These are phyloP conservation scores for Aleiodes sp. DNA, from an alignment of 1,140 invertebrate genomes.

Conservation along the genomic window DNA sequence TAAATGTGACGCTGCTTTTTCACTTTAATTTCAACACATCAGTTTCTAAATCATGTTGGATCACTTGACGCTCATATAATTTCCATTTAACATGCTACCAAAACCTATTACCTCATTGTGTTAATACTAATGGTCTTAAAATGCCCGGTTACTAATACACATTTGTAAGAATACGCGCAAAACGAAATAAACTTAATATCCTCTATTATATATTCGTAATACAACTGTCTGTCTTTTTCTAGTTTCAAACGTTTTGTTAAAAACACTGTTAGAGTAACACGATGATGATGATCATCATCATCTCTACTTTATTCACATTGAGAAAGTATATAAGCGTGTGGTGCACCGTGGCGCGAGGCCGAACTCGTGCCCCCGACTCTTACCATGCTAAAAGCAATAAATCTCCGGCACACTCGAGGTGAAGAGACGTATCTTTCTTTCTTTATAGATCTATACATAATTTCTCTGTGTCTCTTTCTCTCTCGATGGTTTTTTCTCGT, in stretches of 20 bases:
- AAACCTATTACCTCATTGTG: constrained; percentile 51
- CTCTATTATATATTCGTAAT: too few species aligned
- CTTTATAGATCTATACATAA: constrained; percentile 20
- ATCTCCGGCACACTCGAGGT: constrained; percentile 54
- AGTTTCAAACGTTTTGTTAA: not conserved
- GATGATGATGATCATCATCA: not conserved
- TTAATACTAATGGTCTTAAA: constrained; percentile 49
- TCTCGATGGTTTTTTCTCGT: constrained; percentile 25
- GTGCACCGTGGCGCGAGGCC: constrained; percentile 10
- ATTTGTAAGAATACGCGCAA: not conserved
- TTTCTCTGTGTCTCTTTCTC: constrained; percentile 35
- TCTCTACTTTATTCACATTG: constrained; percentile 30
- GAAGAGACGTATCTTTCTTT: constrained; percentile 37
- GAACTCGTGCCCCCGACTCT: constrained; percentile 36
- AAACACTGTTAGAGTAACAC: not conserved
- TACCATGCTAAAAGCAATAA: constrained; percentile 40
- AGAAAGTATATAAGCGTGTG: constrained; percentile 44
- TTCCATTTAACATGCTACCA: not conserved
- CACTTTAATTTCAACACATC: constrained; percentile 49
- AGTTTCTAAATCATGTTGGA: constrained; percentile 55
- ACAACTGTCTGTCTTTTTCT: not conserved
- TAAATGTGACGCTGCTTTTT: not conserved
- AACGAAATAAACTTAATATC: not conserved
- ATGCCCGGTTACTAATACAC: not conserved
- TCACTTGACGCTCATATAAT: constrained; percentile 43